A percentile compares a stretch with the other conserved stretches of the same genome.
phyloP scores from a whole-genome alignment of 1,140 invertebrate genomes.

The Melanaphis sacchari region DNA sequence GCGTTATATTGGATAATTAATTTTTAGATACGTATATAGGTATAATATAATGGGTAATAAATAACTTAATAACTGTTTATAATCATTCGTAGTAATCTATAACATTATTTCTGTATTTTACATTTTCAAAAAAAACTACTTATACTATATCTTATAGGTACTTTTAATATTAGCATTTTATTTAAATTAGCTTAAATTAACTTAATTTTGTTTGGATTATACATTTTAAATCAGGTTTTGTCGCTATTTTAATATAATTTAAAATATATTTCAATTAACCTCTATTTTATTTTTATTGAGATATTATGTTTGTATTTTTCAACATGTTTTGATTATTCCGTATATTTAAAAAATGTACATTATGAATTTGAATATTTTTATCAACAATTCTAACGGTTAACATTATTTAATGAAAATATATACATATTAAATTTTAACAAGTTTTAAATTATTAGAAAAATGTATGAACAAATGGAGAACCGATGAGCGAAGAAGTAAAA shows the following conservation, averaged over 20 bases:
- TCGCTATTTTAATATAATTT: neutral
- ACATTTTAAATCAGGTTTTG: neutral
- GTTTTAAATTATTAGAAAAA: constrained; percentile 68
- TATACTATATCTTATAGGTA: too few species aligned
- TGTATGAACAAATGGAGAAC: constrained; percentile 82
- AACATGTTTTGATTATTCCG: neutral
- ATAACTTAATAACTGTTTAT: neutral
- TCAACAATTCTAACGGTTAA: too few species aligned
- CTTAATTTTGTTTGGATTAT: too few species aligned
- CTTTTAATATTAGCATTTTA: too few species aligned
- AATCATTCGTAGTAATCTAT: too few species aligned
- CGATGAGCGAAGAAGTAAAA: constrained; percentile 85
- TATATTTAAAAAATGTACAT: neutral
- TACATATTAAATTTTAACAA: neutral
- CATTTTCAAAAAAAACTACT: too few species aligned
- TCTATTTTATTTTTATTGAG: neutral
- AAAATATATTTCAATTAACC: neutral
- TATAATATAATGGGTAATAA: neutral
- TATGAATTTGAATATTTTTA: too few species aligned
- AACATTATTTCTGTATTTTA: too few species aligned
- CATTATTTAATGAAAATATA: neutral
- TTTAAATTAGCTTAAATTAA: too few species aligned
- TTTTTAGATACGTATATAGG: neutral
- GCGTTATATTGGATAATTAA: neutral
- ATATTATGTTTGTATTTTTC: neutral